Evolutionary conservation across 2,113 vertebrate species (phyloP).

Genomic region (Daphoenositta chrysoptera): DNA sequence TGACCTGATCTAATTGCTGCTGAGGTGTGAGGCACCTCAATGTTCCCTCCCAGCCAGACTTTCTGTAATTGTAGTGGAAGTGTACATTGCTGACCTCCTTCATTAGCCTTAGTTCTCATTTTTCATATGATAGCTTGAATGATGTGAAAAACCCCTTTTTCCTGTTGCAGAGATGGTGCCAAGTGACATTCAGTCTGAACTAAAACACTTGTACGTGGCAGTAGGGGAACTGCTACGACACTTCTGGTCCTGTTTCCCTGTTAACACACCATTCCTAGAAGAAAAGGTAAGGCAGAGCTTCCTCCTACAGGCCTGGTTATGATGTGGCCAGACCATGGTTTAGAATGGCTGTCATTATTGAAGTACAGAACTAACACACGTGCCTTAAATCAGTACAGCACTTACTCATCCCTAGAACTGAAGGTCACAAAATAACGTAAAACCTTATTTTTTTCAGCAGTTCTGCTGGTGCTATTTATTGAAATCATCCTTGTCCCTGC

Average conservation of each 20-base stretch:
- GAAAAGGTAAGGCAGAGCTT: constrained; percentile 85
- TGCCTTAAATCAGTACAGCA: background rate
- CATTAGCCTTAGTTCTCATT: background rate
- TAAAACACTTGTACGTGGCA: constrained; percentile 94
- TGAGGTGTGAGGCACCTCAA: background rate
- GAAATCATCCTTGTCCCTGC: background rate
- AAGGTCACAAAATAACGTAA: background rate
- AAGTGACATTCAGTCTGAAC: constrained; percentile 88
- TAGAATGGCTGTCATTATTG: background rate
- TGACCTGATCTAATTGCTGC: background rate
- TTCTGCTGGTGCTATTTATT: background rate
- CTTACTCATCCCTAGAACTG: background rate
- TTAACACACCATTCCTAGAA: constrained; percentile 94
- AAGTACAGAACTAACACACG: background rate
- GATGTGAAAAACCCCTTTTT: background rate
- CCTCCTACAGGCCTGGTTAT: background rate
- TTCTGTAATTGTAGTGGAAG: background rate
- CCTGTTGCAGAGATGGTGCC: constrained; percentile 90
- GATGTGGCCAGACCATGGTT: background rate
- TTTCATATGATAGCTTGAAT: background rate
- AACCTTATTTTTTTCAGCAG: background rate
- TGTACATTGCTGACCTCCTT: background rate
- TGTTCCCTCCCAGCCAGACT: background rate
- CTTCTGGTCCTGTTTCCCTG: constrained; percentile 98
- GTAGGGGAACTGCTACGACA: constrained; percentile 92